Conservation (phyloP, 2,113 vertebrate genomes). For the Pristiophorus japonicus region DNA sequence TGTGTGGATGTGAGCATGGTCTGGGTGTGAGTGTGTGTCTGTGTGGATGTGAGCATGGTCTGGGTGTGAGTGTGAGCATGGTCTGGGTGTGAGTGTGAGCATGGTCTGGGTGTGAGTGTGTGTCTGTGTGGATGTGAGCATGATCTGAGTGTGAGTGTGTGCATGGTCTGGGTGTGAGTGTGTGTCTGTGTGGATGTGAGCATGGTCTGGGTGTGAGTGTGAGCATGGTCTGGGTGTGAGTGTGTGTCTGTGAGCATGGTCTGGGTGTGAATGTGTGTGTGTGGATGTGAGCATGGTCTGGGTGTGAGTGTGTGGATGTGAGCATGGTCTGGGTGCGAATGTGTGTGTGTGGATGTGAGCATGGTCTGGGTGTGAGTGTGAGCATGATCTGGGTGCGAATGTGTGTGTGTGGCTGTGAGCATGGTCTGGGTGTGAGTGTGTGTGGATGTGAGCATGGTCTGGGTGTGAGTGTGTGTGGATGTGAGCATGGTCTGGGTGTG, state of each 20-base stretch:
- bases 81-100: too few relatives aligned
- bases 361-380: not conserved
- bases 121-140: constrained; percentile 42
- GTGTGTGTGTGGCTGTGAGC: too few relatives aligned
- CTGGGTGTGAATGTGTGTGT: not conserved
- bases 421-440: too few relatives aligned
- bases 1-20: too few relatives aligned
- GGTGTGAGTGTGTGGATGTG: not conserved
- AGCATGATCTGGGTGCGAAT: too few relatives aligned
- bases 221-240: not conserved
- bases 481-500: not conserved
- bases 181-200: not conserved
- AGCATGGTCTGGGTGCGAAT: constrained; percentile 39
- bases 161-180: not conserved
- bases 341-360: not conserved
- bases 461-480: not conserved
- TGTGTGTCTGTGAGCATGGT: constrained; percentile 42
- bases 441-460: too few relatives aligned
- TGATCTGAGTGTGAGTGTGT: not conserved
- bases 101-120: constrained; percentile 14
- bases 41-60: too few relatives aligned
- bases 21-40: too few relatives aligned
- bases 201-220: not conserved
- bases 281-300: constrained; percentile 39
- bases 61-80: too few relatives aligned